phyloP scores from a whole-genome alignment of 2,113 vertebrate species.

The Synchiropus splendidus region DNA sequence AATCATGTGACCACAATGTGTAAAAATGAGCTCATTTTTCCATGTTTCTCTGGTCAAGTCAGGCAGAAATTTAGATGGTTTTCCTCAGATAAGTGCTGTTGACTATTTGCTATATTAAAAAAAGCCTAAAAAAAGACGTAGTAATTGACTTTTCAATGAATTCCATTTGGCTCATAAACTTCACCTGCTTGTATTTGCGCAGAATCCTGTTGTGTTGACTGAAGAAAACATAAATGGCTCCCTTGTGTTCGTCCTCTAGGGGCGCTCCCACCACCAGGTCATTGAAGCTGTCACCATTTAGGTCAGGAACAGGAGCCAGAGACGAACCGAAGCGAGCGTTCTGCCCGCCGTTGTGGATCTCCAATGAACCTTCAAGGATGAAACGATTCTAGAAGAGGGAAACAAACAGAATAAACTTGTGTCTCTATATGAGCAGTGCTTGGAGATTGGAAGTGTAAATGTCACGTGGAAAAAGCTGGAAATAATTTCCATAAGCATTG shows the following conservation, averaged over 20 bases:
- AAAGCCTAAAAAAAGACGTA: too few species aligned
- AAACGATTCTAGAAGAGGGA: slow-evolving; percentile 67
- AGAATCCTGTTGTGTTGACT: slow-evolving; percentile 70
- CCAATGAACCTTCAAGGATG: slow-evolving; percentile 69
- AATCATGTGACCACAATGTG: too few species aligned
- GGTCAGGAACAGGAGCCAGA: slow-evolving; percentile 79
- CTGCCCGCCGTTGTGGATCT: slow-evolving; percentile 76
- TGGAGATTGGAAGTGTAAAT: not conserved
- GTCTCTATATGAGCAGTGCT: too few species aligned
- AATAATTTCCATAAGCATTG: slow-evolving; percentile 13
- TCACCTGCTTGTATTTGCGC: slow-evolving; percentile 85
- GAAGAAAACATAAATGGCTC: slow-evolving; percentile 85
- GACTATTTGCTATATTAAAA: too few species aligned
- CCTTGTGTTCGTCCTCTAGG: slow-evolving; percentile 80
- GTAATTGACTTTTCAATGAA: too few species aligned
- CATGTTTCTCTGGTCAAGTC: too few species aligned
- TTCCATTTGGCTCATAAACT: too few species aligned
- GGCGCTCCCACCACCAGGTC: slow-evolving; percentile 89
- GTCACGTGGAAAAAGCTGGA: slow-evolving; percentile 37
- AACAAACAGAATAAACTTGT: not conserved
- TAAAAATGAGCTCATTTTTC: too few species aligned
- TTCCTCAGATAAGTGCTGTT: too few species aligned
- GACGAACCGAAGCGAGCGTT: slow-evolving; percentile 88
- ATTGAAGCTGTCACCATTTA: slow-evolving; percentile 87
- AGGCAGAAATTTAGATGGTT: too few species aligned